A percentile compares a stretch with the other conserved stretches of the same genome.
Evolutionary conservation across 2,113 vertebrate genomes (phyloP).

Genomic region (Ptyas mucosa): DNA sequence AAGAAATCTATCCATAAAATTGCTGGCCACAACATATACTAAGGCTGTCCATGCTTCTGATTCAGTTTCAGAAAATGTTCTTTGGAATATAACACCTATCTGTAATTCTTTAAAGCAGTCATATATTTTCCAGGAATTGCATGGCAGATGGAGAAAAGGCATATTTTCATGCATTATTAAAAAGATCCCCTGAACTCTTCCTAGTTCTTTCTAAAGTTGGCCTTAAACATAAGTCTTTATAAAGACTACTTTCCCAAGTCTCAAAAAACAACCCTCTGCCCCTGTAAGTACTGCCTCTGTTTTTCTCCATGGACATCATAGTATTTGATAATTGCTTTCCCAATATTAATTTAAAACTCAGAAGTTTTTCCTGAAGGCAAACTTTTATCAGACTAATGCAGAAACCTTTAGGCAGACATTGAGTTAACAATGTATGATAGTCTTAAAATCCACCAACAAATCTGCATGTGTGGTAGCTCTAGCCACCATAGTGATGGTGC

Average conservation of each 20-base stretch:
- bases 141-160: background rate
- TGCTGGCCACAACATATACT: background rate
- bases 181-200: background rate
- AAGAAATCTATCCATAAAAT: background rate
- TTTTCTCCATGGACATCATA: background rate
- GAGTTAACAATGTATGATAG: background rate
- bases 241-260: background rate
- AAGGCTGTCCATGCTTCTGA: background rate
- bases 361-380: background rate
- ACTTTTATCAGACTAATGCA: background rate
- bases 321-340: background rate
- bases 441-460: background rate
- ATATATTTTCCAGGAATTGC: background rate
- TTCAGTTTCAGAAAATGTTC: background rate
- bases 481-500: background rate
- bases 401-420: background rate
- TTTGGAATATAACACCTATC: background rate
- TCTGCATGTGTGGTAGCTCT: background rate
- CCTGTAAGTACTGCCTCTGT: background rate
- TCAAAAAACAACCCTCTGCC: background rate
- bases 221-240: background rate
- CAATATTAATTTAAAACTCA: background rate
- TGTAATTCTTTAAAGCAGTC: background rate
- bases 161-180: background rate
- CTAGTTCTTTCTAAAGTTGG: background rate